Evolutionary conservation across 2,797 vertebrate species (phyloP), one percentile per base, ranked within the genome.

Genomic region (Decapterus maruadsi): DNA sequence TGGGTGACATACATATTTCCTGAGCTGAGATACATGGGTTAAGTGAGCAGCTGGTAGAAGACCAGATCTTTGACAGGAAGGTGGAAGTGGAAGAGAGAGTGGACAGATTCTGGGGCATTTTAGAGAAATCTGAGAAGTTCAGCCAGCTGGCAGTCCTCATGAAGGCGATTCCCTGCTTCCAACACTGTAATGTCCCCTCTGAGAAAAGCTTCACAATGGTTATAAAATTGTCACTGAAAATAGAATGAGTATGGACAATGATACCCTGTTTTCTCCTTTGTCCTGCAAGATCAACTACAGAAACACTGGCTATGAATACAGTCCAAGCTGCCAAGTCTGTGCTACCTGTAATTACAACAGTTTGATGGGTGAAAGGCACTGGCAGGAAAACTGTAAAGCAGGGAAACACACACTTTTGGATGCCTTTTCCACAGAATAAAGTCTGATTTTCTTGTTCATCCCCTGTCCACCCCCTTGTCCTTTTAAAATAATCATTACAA

Each of bases 71-170:
- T 56, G 58, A 85, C 69, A 81, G 66, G 38, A 71, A 53, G 53
- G 38, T 40, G 31, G 4, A 68, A 46, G 16, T 42, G 42, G 12
- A 62, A 65, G 57, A 74, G 67, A 75, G 64, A 72, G 45, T 51
- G 38, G 63, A 80, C 64, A 40, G 68, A 75, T 86, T 85, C 65
- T 66, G 72, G 75, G 77, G 26, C 57, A 64, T 79, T 79, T 64
- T 68, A 70, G 59, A 76, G 61, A 88, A 72, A 59, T 64, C 70
- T 14, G 16, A 57, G 80, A 62, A 16, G 57, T 75, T 66, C 34
- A 56, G 79, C 72, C 80, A 90, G 58, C 87, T 90, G 81, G 72
- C 84, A 74, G 59, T 36, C 51, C 22, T 82, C 19, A 26, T 79
- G 69, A 84, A 88, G 76, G 72, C 63, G 42, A n/a, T 75, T 62